Evolutionary conservation across 2,888 invertebrate genomes (phyloP), one percentile per base, ranked within the genome.

Genomic region (Stenodema calcarata): DNA sequence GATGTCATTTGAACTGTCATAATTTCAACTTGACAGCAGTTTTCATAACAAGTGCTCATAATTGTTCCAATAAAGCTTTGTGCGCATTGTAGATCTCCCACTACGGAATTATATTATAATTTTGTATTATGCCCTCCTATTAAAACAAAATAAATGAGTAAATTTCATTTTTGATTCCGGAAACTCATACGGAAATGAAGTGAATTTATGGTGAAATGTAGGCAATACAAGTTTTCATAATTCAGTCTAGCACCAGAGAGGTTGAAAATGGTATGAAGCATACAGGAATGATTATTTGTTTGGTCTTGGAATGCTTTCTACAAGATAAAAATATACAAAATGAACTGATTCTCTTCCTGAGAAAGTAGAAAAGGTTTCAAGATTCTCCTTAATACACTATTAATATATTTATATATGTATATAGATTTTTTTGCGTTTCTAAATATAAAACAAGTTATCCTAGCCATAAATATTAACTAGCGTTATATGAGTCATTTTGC

Each of bases 401-500:
- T 84, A 84, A 87, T 88, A 80, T 87, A 47, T 88, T 78, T 87
- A 86, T 87, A 86, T 88, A 82, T 87, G 84, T 88, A 75, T 41
- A 86, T 79, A 88, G 81, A 82, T 88, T 86, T 86, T 50, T 62
- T 78, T 44, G 44, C 44, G 80, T 76, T 81, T 87, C 85, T 85
- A 88, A 75, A 86, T 86, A 86, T 88, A 88, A 88, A 88, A 88
- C 87, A 88, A 88, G 88, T 88, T 87, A 88, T 85, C 87, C 88
- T 88, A 88, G 87, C 75, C 87, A 87, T 88, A 87, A 82, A 78
- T 88, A 88, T 78, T 30, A 79, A 62, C 70, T 84, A 84, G 54
- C 54, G 54, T 47, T 80, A 73, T 84, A 84, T 84, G 84, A 84
- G 84, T 84, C 78, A 79, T 88, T 88, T 88, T 88, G 88, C 88